These are phyloP conservation scores for Malachius bipustulatus DNA, from an alignment of 2,888 invertebrate genomes.

Conservation along the genomic window DNA sequence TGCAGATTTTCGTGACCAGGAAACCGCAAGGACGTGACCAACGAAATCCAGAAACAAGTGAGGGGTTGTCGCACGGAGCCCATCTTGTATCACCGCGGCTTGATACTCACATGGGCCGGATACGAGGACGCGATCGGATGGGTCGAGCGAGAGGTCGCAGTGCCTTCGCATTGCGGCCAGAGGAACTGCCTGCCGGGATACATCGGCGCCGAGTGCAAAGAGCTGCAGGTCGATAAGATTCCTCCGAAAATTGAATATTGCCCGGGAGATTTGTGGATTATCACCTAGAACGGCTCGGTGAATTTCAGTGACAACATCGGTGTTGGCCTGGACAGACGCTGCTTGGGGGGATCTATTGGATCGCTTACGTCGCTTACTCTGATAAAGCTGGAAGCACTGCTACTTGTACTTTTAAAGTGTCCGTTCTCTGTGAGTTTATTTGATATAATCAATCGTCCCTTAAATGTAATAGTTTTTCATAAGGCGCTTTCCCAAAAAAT, in stretches of 20 bases:
- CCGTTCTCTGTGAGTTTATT: slow-evolving; percentile 78
- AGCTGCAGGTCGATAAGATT: slow-evolving; percentile 46
- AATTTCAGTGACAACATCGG: slow-evolving; percentile 82
- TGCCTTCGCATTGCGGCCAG: slow-evolving; percentile 86
- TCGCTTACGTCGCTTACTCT: slow-evolving; percentile 87
- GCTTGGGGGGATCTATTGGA: slow-evolving; percentile 83
- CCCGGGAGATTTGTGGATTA: slow-evolving; percentile 89
- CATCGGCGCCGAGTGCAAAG: slow-evolving; percentile 73
- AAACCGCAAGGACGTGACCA: slow-evolving; percentile 78
- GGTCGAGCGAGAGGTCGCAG: slow-evolving; percentile 80
- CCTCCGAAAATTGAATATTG: slow-evolving; percentile 82
- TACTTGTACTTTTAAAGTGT: slow-evolving; percentile 82
- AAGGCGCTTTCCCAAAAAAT: no score
- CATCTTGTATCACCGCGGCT: slow-evolving; percentile 69
- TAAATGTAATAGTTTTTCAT: no score
- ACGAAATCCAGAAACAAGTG: slow-evolving; percentile 88
- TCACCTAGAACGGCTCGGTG: slow-evolving; percentile 83
- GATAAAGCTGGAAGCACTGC: slow-evolving; percentile 89
- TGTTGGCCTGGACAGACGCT: slow-evolving; percentile 75
- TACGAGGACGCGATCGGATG: slow-evolving; percentile 83
- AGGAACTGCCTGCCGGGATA: slow-evolving; percentile 80
- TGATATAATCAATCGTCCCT: no score
- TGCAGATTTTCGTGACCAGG: slow-evolving; percentile 95
- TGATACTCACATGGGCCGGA: slow-evolving; percentile 86
- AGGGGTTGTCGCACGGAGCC: slow-evolving; percentile 87